Evolutionary conservation across 2,113 vertebrate genomes (phyloP).

Genomic region (Calyptommatus sinebrachiatus): DNA sequence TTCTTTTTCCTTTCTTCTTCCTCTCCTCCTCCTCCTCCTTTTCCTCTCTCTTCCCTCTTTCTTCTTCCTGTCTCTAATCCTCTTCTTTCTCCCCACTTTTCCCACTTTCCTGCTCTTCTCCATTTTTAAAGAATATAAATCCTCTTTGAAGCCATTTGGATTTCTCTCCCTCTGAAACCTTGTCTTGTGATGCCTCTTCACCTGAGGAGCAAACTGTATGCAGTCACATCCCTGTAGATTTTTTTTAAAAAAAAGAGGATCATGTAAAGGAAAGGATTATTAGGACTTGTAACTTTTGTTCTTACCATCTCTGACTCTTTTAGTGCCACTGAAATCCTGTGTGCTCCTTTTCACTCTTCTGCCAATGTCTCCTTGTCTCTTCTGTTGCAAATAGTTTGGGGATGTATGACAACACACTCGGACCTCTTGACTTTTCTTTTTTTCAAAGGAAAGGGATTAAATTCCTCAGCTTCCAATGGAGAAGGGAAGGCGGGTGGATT

Average conservation of each 20-base stretch:
- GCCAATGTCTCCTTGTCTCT: constrained; percentile 32
- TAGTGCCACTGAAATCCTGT: neutral
- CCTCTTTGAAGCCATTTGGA: neutral
- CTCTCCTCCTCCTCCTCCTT: too few relatives aligned
- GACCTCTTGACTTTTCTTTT: constrained; percentile 38
- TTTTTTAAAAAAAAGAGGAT: neutral
- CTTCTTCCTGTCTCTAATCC: too few relatives aligned
- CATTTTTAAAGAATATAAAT: neutral
- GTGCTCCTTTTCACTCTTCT: neutral
- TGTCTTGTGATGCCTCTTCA: neutral
- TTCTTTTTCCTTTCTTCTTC: too few relatives aligned
- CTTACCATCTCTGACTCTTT: constrained; percentile 16
- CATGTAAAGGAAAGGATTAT: neutral
- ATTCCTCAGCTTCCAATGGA: constrained; percentile 49
- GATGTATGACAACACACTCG: neutral
- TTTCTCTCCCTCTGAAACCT: neutral
- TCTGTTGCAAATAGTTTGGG: constrained; percentile 35
- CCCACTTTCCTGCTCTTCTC: too few relatives aligned
- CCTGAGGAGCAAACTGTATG: fast-evolving
- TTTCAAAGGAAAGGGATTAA: constrained; percentile 54
- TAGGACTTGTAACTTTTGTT: constrained; percentile 24
- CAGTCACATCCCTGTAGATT: neutral
- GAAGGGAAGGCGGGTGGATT: constrained; percentile 42
- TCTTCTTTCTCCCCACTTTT: too few relatives aligned
- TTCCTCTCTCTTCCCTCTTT: too few relatives aligned